phyloP scores from a whole-genome alignment of 2,888 invertebrate genomes.

The Lacanobia oleracea region DNA sequence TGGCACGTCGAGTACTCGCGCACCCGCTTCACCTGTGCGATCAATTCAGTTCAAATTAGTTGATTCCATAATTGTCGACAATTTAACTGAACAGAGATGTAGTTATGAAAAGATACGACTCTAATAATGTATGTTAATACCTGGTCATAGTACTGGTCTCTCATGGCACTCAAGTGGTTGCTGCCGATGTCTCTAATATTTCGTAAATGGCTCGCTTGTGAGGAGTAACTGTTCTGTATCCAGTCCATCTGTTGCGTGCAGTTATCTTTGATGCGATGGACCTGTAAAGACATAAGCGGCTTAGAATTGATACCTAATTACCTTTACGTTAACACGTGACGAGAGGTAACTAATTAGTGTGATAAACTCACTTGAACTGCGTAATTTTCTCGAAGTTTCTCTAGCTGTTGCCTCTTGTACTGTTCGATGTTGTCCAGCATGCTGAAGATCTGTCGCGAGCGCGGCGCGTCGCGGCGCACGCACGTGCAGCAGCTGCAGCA shows the following conservation, averaged over 20 bases:
- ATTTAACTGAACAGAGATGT: slow-evolving; percentile 18
- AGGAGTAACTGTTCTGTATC: slow-evolving; percentile 97
- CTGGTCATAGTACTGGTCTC: slow-evolving; percentile 98
- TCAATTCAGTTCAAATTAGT: slow-evolving; percentile 62
- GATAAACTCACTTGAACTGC: slow-evolving; percentile 93
- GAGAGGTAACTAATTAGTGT: slow-evolving; percentile 14
- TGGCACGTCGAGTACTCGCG: slow-evolving; percentile 97
- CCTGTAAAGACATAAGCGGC: slow-evolving; percentile 85
- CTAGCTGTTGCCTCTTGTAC: slow-evolving; percentile 97
- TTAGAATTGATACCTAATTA: slow-evolving; percentile 21
- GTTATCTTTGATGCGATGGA: slow-evolving; percentile 97
- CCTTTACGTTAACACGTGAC: slow-evolving; percentile 9
- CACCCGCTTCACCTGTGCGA: slow-evolving; percentile 95
- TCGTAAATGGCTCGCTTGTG: slow-evolving; percentile 95
- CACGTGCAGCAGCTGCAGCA: slow-evolving; percentile 95
- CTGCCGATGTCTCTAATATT: slow-evolving; percentile 98
- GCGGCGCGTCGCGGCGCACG: slow-evolving; percentile 93
- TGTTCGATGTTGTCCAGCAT: slow-evolving; percentile 97
- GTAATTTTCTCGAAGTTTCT: slow-evolving; percentile 97
- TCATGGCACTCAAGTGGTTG: slow-evolving; percentile 95
- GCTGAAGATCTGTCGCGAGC: slow-evolving; percentile 95
- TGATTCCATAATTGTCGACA: slow-evolving; percentile 54
- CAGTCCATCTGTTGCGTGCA: slow-evolving; percentile 98
- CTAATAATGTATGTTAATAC: slow-evolving; percentile 81
- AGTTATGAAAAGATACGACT: slow-evolving; percentile 17